Conservation (phyloP, 2,888 invertebrate genomes). For the Temnothorax rugatulus region DNA sequence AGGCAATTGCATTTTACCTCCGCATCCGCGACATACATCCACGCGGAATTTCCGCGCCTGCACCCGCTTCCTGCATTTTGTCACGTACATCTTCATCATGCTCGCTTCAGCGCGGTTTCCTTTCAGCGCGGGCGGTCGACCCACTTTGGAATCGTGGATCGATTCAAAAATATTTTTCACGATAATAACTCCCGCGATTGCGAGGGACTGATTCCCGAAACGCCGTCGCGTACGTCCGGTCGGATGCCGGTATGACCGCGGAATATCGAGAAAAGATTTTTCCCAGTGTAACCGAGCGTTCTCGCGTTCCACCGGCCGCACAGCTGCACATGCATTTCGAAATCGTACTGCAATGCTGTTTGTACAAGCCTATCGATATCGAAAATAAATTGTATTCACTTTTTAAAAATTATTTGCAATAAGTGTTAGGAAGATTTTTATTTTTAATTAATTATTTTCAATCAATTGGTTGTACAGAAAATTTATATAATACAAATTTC, state of each 20-base stretch:
- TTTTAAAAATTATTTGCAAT: background rate
- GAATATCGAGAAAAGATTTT: constrained; percentile 52
- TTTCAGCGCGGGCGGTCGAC: constrained; percentile 44
- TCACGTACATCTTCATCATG: constrained; percentile 60
- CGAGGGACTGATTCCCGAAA: constrained; percentile 38
- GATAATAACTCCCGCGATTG: constrained; percentile 43
- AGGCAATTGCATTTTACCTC: constrained; percentile 51
- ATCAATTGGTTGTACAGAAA: background rate
- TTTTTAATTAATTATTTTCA: background rate
- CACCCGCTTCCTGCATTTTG: constrained; percentile 58
- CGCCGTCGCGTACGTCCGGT: constrained; percentile 40
- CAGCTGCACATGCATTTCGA: constrained; percentile 57
- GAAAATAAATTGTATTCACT: background rate
- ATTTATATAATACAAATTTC: background rate
- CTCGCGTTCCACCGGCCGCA: constrained; percentile 45
- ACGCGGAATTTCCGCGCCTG: constrained; percentile 53
- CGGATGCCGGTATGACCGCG: constrained; percentile 27
- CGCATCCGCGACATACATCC: constrained; percentile 49
- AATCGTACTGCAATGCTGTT: constrained; percentile 35
- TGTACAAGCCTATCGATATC: background rate
- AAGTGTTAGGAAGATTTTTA: background rate
- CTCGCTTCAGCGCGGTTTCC: constrained; percentile 53
- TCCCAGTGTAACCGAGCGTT: constrained; percentile 39
- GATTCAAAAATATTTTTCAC: constrained; percentile 61
- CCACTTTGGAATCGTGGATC: constrained; percentile 62